A percentile compares a stretch with the other conserved stretches of the same genome.
These are phyloP conservation scores for Noctua comes DNA, from an alignment of 2,888 invertebrate species.

Conservation along the genomic window DNA sequence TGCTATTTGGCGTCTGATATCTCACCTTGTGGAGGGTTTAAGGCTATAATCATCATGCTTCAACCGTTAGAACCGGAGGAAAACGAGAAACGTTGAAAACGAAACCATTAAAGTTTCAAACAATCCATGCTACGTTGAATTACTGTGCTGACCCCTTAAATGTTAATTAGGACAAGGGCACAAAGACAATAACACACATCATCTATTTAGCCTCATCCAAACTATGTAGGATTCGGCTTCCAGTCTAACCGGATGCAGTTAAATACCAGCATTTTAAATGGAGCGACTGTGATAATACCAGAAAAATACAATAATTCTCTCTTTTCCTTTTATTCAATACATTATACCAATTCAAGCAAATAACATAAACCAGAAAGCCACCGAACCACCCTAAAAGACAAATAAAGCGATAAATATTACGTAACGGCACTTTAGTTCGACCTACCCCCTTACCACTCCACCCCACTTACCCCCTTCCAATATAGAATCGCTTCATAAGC, in stretches of 20 bases:
- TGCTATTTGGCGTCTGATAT: no score
- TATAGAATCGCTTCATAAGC: conserved; percentile 31
- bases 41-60: no score
- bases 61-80: no score
- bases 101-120: no score
- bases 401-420: conserved; percentile 50
- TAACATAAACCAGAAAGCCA: conserved; percentile 21
- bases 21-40: no score
- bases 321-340: not conserved
- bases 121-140: no score
- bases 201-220: not conserved
- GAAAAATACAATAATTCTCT: not conserved
- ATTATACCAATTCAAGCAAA: not conserved
- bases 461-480: conserved; percentile 33
- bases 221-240: not conserved
- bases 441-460: conserved; percentile 36
- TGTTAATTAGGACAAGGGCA: no score
- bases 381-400: conserved; percentile 11
- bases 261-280: not conserved
- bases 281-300: not conserved
- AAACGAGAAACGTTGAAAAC: no score
- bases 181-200: not conserved
- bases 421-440: conserved; percentile 17
- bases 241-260: not conserved
- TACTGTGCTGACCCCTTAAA: no score